Evolutionary conservation across 2,113 vertebrate species (phyloP).

Genomic region (Saguinus imperator): DNA sequence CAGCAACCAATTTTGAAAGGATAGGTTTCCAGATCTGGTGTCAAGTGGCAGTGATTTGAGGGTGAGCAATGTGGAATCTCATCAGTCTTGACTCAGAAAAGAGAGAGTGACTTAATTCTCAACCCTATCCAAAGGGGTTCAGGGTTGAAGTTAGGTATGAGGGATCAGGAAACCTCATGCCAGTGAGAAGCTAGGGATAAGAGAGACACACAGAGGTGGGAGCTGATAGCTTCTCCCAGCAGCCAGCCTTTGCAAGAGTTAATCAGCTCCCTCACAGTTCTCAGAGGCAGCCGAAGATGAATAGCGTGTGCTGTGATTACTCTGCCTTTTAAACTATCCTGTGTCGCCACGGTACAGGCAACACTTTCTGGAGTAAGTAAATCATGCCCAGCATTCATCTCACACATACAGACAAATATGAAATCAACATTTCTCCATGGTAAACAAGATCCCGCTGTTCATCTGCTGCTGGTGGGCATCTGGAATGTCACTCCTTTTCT

Average conservation of each 20-base stretch:
- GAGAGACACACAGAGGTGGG: not conserved
- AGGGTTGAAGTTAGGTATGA: not conserved
- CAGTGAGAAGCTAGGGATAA: not conserved
- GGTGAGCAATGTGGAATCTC: not conserved
- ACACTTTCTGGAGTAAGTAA: constrained; percentile 74
- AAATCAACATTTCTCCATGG: constrained; percentile 67
- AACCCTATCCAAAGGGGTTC: not conserved
- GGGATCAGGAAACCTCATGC: not conserved
- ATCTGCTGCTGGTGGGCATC: not conserved
- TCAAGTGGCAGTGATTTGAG: not conserved
- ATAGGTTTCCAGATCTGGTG: not conserved
- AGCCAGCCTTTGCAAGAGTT: constrained; percentile 65
- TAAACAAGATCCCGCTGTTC: constrained; percentile 50
- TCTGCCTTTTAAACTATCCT: constrained; percentile 71
- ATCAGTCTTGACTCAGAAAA: not conserved
- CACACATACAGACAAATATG: constrained; percentile 61
- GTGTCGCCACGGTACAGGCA: constrained; percentile 56
- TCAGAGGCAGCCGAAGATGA: constrained; percentile 52
- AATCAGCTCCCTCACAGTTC: constrained; percentile 14
- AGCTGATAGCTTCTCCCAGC: not conserved
- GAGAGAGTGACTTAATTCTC: not conserved
- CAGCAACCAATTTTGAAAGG: not conserved
- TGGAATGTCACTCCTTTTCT: not conserved
- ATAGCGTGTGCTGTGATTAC: constrained; percentile 67
- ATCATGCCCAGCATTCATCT: constrained; percentile 71